These are phyloP conservation scores for Asbolus verrucosus DNA, from an alignment of 1,140 invertebrate genomes.

Conservation along the genomic window DNA sequence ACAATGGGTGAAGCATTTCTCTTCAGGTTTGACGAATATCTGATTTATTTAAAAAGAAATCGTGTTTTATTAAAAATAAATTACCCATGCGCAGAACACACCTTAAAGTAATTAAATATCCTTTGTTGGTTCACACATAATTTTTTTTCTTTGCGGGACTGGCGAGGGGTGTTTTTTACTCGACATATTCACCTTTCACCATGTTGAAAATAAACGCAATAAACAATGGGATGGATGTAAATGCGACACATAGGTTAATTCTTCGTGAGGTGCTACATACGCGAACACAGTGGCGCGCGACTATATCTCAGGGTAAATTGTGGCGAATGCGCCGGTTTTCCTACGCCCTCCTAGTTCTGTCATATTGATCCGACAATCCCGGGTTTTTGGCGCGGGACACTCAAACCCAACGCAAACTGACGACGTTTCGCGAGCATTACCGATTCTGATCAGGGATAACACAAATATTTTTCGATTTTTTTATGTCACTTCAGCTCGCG, in stretches of 20 bases:
- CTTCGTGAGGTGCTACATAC: constrained; percentile 42
- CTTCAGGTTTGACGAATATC: background rate
- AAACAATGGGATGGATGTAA: constrained; percentile 1
- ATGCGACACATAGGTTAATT: constrained; percentile 49
- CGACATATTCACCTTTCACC: constrained; percentile 29
- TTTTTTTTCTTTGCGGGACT: no score
- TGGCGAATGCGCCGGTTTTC: constrained; percentile 50
- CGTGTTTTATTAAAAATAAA: constrained; percentile 51
- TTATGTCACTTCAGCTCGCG: background rate
- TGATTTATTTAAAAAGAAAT: constrained; percentile 26
- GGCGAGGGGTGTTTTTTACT: no score
- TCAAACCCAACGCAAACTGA: constrained; percentile 44
- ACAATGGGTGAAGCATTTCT: no score
- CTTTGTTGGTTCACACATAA: constrained; percentile 38
- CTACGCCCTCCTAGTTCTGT: constrained; percentile 54
- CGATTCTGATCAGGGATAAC: constrained; percentile 1
- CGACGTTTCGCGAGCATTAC: constrained; percentile 27
- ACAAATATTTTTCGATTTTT: background rate
- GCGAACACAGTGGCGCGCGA: constrained; percentile 42
- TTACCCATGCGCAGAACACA: constrained; percentile 57
- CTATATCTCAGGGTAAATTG: constrained; percentile 47
- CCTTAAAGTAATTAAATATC: constrained; percentile 57
- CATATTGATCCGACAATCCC: constrained; percentile 55
- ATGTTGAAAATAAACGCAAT: background rate
- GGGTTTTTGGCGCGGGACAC: constrained; percentile 53